Conservation (phyloP, 35 echinoderm and acorn worm species). For the Amphiura filiformis region DNA sequence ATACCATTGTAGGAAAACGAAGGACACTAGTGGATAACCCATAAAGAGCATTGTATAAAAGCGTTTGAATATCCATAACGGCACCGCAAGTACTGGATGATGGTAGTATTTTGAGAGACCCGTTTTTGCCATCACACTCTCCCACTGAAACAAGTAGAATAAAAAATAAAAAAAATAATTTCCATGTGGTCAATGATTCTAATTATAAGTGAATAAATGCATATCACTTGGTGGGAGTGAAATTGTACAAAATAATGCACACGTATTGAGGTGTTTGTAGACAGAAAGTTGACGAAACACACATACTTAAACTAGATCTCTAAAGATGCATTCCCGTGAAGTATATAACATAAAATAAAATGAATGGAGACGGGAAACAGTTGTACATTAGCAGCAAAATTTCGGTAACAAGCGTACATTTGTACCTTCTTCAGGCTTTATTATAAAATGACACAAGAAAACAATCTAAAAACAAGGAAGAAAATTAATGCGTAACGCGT, state of each 20-base stretch:
- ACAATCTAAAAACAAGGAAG: too few species aligned
- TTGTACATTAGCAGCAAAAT: too few species aligned
- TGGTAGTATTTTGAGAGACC: neutral
- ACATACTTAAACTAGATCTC: too few species aligned
- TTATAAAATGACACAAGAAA: too few species aligned
- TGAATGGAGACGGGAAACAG: too few species aligned
- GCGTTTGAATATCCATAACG: neutral
- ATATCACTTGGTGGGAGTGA: neutral
- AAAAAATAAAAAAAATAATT: neutral
- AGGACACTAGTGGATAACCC: neutral
- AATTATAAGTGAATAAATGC: too few species aligned
- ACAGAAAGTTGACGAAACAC: neutral
- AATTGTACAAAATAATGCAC: neutral
- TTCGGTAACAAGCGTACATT: too few species aligned
- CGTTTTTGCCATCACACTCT: neutral
- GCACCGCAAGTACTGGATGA: neutral
- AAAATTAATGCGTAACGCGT: too few species aligned
- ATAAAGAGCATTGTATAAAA: neutral
- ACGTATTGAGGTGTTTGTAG: neutral
- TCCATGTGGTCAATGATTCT: neutral
- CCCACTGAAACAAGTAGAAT: neutral
- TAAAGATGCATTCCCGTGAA: too few species aligned
- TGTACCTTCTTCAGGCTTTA: too few species aligned
- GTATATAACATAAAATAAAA: too few species aligned
- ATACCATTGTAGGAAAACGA: constrained; percentile 12